Percentiles rank a stretch among this genome's conserved stretches.
Conservation (phyloP, 2,113 vertebrate genomes). For the Ciconia stormi region DNA sequence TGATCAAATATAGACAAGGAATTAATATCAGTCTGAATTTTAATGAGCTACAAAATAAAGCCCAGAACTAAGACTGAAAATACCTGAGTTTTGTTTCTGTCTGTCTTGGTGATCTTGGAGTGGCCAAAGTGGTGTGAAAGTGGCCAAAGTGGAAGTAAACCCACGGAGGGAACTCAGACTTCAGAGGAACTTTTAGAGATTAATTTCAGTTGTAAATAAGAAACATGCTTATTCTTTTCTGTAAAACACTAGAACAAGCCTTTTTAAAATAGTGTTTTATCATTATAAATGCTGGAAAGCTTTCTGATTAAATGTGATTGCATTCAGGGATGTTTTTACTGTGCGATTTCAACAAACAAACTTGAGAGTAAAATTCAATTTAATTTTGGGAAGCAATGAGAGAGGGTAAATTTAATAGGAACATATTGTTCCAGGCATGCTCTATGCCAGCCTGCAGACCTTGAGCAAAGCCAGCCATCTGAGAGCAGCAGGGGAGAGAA, state of each 20-base stretch:
- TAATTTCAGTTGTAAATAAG: constrained; percentile 39
- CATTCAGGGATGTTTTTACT: constrained; percentile 61
- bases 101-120: neutral
- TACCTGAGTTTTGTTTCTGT: neutral
- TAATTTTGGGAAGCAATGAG: constrained; percentile 60
- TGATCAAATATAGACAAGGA: neutral
- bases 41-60: neutral
- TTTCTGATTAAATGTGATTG: constrained; percentile 44
- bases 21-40: neutral
- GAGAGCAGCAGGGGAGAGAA: constrained; percentile 27
- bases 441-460: constrained; percentile 34
- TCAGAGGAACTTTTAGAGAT: neutral
- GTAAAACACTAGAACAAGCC: neutral
- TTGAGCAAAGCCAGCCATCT: constrained; percentile 36
- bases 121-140: neutral
- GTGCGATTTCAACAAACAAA: constrained; percentile 69
- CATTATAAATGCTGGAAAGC: neutral
- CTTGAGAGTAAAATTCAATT: constrained; percentile 68
- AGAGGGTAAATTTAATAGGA: constrained; percentile 54
- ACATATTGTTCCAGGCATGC: constrained; percentile 58
- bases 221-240: constrained; percentile 35
- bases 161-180: neutral
- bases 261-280: constrained; percentile 5
- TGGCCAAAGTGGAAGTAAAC: neutral
- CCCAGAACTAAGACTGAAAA: neutral